These are phyloP conservation scores for Catocala nupta DNA, from an alignment of 2,888 invertebrate species.

Conservation along the genomic window DNA sequence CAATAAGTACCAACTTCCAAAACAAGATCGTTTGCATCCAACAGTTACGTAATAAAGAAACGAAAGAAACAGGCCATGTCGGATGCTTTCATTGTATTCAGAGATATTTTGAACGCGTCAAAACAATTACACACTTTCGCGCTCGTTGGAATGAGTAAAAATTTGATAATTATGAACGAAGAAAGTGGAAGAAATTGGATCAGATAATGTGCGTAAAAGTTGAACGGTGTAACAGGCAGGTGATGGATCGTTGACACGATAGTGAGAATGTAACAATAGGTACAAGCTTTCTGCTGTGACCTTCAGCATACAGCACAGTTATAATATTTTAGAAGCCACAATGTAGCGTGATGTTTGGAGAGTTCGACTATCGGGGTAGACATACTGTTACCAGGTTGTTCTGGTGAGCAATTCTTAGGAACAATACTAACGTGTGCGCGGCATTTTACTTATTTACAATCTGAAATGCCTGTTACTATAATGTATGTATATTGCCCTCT, in stretches of 20 bases:
- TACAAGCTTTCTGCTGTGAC: too few species aligned
- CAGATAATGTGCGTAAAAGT: slow-evolving; percentile 34
- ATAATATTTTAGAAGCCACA: too few species aligned
- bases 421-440: too few species aligned
- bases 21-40: slow-evolving; percentile 17
- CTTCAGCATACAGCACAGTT: too few species aligned
- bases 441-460: too few species aligned
- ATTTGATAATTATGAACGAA: slow-evolving; percentile 49
- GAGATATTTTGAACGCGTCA: slow-evolving; percentile 45
- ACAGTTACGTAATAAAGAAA: slow-evolving; percentile 48
- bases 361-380: too few species aligned
- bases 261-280: neutral
- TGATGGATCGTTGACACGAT: slow-evolving; percentile 1
- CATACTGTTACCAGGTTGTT: too few species aligned
- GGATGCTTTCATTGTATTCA: slow-evolving; percentile 62
- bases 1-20: neutral
- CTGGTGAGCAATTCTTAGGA: too few species aligned
- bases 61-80: slow-evolving; percentile 50
- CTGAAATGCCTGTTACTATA: too few species aligned
- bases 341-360: too few species aligned
- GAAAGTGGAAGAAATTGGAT: slow-evolving; percentile 50
- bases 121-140: slow-evolving; percentile 68
- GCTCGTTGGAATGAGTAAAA: slow-evolving; percentile 57
- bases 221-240: slow-evolving; percentile 13
- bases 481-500: too few species aligned